Evolutionary conservation across 2,113 vertebrate species (phyloP).

Genomic region (Todiramphus saurophagus): DNA sequence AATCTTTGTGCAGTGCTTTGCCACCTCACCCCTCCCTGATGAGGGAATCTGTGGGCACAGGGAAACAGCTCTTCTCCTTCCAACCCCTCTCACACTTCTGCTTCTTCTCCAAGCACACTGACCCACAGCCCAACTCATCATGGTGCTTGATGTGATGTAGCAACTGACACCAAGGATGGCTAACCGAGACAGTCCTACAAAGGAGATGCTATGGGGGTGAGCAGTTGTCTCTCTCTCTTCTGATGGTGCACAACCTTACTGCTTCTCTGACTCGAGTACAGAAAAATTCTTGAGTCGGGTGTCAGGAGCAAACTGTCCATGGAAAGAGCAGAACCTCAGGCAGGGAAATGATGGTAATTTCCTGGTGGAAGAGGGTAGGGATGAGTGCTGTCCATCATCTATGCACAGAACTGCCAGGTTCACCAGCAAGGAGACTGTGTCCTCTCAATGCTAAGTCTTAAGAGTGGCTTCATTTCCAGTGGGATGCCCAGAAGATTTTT

Average conservation of each 20-base stretch:
- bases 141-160: conserved; percentile 33
- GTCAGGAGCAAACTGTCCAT: neutral
- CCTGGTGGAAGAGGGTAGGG: neutral
- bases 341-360: neutral
- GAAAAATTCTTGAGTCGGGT: neutral
- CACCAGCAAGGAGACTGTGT: neutral
- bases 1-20: neutral
- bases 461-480: neutral
- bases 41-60: neutral
- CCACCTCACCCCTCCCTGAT: neutral
- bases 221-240: neutral
- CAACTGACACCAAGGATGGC: neutral
- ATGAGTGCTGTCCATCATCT: neutral
- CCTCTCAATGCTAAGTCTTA: neutral
- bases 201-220: neutral
- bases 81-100: neutral
- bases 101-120: neutral
- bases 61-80: neutral
- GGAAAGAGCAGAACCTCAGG: neutral
- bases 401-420: neutral
- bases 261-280: neutral
- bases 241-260: neutral
- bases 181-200: neutral
- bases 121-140: neutral
- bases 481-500: neutral